Percentiles rank a stretch among this genome's conserved stretches.
These are phyloP conservation scores for Siphonodentalium dalli DNA, from an alignment of 2,888 invertebrate genomes.

Conservation along the genomic window DNA sequence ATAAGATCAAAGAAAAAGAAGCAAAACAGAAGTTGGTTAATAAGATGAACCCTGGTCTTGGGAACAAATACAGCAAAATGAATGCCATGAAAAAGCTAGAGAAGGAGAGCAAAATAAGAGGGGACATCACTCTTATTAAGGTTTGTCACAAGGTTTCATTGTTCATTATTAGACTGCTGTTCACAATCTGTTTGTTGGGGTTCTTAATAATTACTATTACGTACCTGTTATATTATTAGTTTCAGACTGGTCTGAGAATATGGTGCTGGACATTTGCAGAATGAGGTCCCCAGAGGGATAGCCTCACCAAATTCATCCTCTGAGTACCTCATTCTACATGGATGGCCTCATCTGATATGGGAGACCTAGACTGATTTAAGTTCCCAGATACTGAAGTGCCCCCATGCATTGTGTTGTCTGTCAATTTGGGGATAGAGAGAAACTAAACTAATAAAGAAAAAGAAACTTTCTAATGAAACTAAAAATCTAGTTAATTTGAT, in stretches of 20 bases:
- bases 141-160: slow-evolving; percentile 66
- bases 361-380: too few relatives aligned
- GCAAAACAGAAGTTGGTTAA: slow-evolving; percentile 69
- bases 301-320: too few relatives aligned
- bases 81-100: slow-evolving; percentile 73
- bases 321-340: too few relatives aligned
- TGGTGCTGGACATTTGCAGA: too few relatives aligned
- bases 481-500: too few relatives aligned
- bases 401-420: too few relatives aligned
- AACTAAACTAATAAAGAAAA: too few relatives aligned
- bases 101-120: slow-evolving; percentile 67
- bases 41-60: slow-evolving; percentile 67
- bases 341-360: too few relatives aligned
- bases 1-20: slow-evolving; percentile 83
- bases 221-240: background rate
- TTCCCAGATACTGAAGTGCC: background rate
- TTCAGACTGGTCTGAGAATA: background rate
- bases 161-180: background rate
- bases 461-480: too few relatives aligned
- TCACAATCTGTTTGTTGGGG: background rate
- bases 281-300: too few relatives aligned
- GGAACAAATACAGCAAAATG: slow-evolving; percentile 69
- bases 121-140: slow-evolving; percentile 66
- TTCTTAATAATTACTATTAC: too few relatives aligned
- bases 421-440: too few relatives aligned